These are phyloP conservation scores for Microvelia longipes DNA, from an alignment of 1,140 invertebrate species.

Conservation along the genomic window DNA sequence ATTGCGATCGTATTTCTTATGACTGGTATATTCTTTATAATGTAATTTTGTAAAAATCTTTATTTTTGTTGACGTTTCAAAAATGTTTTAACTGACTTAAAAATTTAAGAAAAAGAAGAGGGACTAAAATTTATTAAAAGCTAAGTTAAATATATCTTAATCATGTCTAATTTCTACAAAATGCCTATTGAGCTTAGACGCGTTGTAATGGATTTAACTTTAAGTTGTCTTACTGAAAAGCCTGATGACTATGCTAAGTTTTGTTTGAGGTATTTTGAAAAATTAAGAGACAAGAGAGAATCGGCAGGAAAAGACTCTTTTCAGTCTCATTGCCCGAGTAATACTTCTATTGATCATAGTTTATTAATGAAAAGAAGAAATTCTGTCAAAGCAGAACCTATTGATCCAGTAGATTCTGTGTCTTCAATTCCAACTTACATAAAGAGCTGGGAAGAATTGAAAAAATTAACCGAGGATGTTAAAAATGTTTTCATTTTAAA, in stretches of 20 bases:
- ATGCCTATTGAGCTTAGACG: background rate
- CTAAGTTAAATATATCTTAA: no score
- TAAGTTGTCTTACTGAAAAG: background rate
- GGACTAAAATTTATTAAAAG: no score
- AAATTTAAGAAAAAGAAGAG: no score
- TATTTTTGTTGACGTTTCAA: no score
- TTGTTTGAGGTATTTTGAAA: background rate
- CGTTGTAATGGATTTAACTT: background rate
- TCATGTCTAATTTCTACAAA: no score
- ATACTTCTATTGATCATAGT: background rate
- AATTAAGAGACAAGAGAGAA: background rate
- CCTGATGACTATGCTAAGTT: background rate
- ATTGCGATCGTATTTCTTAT: no score
- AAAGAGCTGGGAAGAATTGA: background rate
- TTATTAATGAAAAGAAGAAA: background rate
- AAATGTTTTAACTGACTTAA: no score
- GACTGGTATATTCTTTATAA: no score
- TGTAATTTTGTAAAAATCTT: no score
- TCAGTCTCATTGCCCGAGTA: no score
- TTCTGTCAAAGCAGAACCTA: background rate
- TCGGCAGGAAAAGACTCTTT: no score
- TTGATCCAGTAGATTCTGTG: background rate
- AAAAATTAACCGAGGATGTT: background rate
- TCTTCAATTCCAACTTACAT: background rate
- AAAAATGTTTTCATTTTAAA: background rate